Percentiles rank a stretch among this genome's conserved stretches.
Evolutionary conservation across 2,888 invertebrate genomes (phyloP).

Genomic region (Ametastegia equiseti): DNA sequence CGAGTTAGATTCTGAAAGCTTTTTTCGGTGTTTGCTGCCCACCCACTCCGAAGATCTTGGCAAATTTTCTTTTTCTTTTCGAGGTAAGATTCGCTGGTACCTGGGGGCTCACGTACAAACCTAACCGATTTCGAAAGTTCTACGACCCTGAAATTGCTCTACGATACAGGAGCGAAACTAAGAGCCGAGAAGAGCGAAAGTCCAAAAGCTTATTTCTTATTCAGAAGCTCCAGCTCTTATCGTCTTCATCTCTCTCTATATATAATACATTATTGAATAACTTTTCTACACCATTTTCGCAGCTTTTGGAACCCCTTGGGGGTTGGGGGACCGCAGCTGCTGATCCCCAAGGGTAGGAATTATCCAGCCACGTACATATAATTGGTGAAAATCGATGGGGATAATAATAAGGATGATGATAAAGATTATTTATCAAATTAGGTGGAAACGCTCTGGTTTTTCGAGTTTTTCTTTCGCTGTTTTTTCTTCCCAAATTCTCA

Average conservation of each 20-base stretch:
- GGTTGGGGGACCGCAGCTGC: not conserved
- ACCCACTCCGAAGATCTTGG: too few species aligned
- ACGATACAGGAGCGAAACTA: not conserved
- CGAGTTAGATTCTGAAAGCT: too few species aligned
- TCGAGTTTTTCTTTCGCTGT: not conserved
- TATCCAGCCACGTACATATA: not conserved
- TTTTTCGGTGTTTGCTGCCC: too few species aligned
- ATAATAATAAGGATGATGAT: too few species aligned
- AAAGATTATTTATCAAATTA: not conserved
- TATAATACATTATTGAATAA: not conserved
- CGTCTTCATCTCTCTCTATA: too few species aligned
- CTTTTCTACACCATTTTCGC: not conserved
- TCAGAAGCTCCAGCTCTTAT: too few species aligned
- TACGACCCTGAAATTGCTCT: not conserved
- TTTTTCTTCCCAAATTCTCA: not conserved
- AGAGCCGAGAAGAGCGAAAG: not conserved
- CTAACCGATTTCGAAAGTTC: not conserved
- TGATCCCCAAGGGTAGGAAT: not conserved
- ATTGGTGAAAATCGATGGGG: not conserved
- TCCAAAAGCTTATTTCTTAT: not conserved
- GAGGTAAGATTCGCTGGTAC: too few species aligned
- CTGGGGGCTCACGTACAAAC: not conserved
- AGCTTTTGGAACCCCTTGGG: not conserved
- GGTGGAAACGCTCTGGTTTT: not conserved
- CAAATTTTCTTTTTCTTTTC: too few species aligned